Evolutionary conservation across 2,888 invertebrate genomes (phyloP).

Genomic region (Drosophila borborema): DNA sequence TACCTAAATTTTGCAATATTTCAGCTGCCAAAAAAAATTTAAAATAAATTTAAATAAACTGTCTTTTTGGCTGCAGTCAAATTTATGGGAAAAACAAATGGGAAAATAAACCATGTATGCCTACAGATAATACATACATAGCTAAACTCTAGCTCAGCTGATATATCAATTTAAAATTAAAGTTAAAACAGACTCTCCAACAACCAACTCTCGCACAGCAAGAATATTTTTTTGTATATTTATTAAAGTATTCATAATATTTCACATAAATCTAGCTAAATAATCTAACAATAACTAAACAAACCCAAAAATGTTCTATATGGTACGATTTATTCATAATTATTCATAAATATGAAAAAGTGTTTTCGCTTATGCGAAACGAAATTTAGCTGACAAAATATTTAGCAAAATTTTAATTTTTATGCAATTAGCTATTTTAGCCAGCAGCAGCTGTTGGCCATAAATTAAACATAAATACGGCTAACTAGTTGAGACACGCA

Average conservation of each 20-base stretch:
- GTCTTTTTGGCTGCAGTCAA: no score
- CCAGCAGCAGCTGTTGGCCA: conserved; percentile 25
- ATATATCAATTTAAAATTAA: no score
- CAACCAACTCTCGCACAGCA: neutral
- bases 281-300: neutral
- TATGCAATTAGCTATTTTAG: conserved; percentile 23
- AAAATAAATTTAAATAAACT: no score
- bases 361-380: conserved; percentile 10
- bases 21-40: no score
- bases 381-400: conserved; percentile 21
- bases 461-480: conserved; percentile 35
- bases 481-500: conserved; percentile 25
- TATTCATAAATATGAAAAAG: conserved; percentile 11
- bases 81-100: no score
- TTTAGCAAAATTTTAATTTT: conserved; percentile 38
- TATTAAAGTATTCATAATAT: neutral
- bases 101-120: no score
- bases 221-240: neutral
- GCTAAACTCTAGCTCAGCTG: no score
- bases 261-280: neutral
- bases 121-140: no score
- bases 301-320: neutral
- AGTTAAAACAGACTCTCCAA: neutral
- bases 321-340: neutral
- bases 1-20: no score